Evolutionary conservation across 2,797 vertebrate species (phyloP), one percentile per base, ranked within the genome.

Genomic region (Yasuhikotakia modesta): DNA sequence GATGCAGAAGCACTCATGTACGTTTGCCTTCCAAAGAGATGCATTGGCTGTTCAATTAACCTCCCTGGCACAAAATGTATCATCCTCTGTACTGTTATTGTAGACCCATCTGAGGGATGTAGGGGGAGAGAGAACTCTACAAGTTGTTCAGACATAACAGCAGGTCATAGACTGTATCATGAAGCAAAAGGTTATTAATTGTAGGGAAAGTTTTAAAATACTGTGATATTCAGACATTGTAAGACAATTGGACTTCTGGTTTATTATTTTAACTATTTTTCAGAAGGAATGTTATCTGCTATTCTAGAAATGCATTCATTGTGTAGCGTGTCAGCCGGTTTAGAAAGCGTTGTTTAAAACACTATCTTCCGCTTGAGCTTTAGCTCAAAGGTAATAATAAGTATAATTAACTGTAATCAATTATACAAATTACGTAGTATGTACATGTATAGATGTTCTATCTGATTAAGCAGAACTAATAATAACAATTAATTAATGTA

Each of bases 1-100:
- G 45, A 61, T 78, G 27, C 21, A 30, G 35, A 63, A 63, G 21
- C 27, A 19, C 67, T 63, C 58, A 21, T 63, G 67, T 30, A 64
- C 46, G 35, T 78, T 70, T 64, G 67, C 46, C 76, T 70, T 64
- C 14, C 17, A 64, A n/a, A 53, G 67, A 78, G 67, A 78, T 63
- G 50, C 48, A 70, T 78, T 78, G 67, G 57, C 67, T 63, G 16
- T 78, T 58, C 58, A 70, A 70, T 78, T 70, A 76, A 69, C 72
- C 58, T 65, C 66, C 66, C 55, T 69, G 67, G 16, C 39, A 52
- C 68, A 73, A 75, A 64, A 58, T 24, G 48, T 61, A 55, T 66
- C 58, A 32, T 70, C 50, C 45, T 61, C 64, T 74, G 27, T 24
- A 45, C n/a, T 16, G 19, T 39, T 68, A 48, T 53, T 69, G 69